Conservation (phyloP, 2,113 vertebrate species). For the Crypturellus undulatus region DNA sequence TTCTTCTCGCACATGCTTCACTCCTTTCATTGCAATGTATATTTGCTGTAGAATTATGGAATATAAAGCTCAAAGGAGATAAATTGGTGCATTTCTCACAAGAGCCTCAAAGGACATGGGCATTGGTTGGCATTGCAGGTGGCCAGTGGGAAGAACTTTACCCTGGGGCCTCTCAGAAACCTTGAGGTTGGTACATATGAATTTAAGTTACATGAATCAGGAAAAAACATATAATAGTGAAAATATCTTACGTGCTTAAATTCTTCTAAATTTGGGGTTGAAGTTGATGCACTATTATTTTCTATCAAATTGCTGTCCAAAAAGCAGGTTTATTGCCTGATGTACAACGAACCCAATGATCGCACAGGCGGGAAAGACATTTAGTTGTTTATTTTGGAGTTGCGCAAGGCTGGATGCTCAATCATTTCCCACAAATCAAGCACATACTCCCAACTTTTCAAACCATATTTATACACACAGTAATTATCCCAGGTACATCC, state of each 20-base stretch:
- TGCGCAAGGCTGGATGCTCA: too few species aligned
- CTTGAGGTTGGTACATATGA: background rate
- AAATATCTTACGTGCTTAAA: conserved; percentile 5
- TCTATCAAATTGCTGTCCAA: conserved; percentile 8
- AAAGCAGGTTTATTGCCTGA: too few species aligned
- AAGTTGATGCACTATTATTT: conserved; percentile 52
- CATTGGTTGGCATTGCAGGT: background rate
- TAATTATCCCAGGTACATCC: too few species aligned
- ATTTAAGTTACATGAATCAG: background rate
- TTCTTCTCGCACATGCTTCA: background rate
- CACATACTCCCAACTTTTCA: too few species aligned
- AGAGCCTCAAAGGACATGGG: background rate
- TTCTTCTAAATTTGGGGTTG: conserved; percentile 19
- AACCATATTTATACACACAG: too few species aligned
- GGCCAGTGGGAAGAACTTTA: background rate
- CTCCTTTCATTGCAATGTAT: background rate
- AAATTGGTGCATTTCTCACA: background rate
- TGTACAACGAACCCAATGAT: too few species aligned
- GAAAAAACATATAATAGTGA: background rate
- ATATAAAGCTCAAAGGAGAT: background rate
- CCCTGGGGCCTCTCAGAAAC: background rate
- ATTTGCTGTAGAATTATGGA: background rate
- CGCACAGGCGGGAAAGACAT: too few species aligned
- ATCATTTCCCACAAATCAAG: too few species aligned
- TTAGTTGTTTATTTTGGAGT: too few species aligned